These are phyloP conservation scores for Trisateles emortualis DNA, from an alignment of 2,888 invertebrate genomes.

Conservation along the genomic window DNA sequence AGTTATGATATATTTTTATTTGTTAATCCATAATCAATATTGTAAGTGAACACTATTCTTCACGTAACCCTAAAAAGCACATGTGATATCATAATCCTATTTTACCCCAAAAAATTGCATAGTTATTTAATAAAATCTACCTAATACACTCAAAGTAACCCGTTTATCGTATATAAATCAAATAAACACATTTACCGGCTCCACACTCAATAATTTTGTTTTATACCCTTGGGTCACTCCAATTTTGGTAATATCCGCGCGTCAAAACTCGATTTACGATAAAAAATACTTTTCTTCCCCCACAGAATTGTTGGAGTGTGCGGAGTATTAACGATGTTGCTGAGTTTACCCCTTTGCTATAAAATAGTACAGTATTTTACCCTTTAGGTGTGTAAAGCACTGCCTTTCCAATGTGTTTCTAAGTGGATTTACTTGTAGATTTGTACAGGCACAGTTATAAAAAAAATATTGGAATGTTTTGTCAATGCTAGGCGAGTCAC, in stretches of 20 bases:
- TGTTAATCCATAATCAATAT: too few relatives aligned
- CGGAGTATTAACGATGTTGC: constrained; percentile 71
- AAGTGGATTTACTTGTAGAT: neutral
- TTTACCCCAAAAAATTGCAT: constrained; percentile 2
- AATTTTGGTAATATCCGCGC: constrained; percentile 75
- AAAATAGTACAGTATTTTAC: constrained; percentile 34
- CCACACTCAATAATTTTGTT: constrained; percentile 75
- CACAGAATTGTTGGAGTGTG: constrained; percentile 66
- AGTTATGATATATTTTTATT: neutral
- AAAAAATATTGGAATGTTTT: neutral
- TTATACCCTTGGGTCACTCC: constrained; percentile 75
- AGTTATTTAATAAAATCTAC: constrained; percentile 28
- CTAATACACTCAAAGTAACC: constrained; percentile 57
- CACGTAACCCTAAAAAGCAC: constrained; percentile 11
- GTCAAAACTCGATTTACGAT: constrained; percentile 80
- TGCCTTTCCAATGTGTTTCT: neutral
- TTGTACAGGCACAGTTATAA: too few relatives aligned
- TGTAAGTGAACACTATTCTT: constrained; percentile 7
- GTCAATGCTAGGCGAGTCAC: too few relatives aligned
- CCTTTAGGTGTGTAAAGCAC: constrained; percentile 11
- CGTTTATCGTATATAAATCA: constrained; percentile 67
- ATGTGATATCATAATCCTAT: neutral
- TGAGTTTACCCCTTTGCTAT: constrained; percentile 51
- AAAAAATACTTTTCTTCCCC: constrained; percentile 70
- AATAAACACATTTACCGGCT: constrained; percentile 73